These are phyloP conservation scores for Seriola rivoliana DNA, from an alignment of 2,113 vertebrate genomes.

Conservation along the genomic window DNA sequence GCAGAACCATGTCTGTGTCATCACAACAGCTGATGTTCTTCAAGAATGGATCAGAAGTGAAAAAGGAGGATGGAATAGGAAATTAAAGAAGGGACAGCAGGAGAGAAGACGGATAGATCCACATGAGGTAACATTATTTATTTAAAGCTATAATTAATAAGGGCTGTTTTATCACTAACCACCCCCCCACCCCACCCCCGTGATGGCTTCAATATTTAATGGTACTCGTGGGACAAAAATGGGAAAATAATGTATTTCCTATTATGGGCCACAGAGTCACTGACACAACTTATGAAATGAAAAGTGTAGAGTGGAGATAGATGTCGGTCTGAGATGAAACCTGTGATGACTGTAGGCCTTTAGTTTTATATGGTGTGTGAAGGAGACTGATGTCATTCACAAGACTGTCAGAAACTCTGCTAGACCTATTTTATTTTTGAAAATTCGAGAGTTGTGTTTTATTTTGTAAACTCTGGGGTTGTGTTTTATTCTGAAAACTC, in stretches of 20 bases:
- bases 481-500: too few species aligned
- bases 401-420: too few species aligned
- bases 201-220: conserved; percentile 37
- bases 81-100: conserved; percentile 18
- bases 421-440: too few species aligned
- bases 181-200: background rate
- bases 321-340: background rate
- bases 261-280: background rate
- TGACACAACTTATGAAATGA: conserved; percentile 5
- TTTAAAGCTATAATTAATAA: conserved; percentile 33
- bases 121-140: conserved; percentile 32
- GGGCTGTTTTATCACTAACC: background rate
- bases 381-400: too few species aligned
- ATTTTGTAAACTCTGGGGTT: too few species aligned
- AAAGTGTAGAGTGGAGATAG: too few species aligned
- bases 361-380: too few species aligned
- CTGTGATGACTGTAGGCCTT: background rate
- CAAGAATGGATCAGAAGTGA: background rate
- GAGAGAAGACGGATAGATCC: conserved; percentile 7
- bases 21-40: background rate
- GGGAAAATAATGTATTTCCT: conserved; percentile 12
- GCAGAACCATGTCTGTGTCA: background rate
- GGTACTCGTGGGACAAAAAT: conserved; percentile 11
- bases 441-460: too few species aligned
- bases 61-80: conserved; percentile 4